phyloP scores from a whole-genome alignment of 2,113 vertebrate species.

The Dermatemys mawii region DNA sequence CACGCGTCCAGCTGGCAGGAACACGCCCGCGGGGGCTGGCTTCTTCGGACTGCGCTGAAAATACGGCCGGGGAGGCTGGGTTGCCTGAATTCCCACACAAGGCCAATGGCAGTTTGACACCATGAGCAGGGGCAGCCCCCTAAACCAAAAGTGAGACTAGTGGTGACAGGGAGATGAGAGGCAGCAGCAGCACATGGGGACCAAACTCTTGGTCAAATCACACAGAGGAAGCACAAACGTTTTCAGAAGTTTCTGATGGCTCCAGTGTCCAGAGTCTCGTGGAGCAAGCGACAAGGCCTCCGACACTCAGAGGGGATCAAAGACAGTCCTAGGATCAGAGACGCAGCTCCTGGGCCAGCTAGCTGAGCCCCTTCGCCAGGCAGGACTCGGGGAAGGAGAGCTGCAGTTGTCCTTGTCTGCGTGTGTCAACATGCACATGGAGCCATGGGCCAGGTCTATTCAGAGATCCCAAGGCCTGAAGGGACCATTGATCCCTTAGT shows the following conservation, averaged over 20 bases:
- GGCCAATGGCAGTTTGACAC: not conserved
- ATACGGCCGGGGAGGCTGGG: no score
- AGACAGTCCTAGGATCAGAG: not conserved
- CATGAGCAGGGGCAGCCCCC: not conserved
- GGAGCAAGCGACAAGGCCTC: not conserved
- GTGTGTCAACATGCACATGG: no score
- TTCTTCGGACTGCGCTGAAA: not conserved
- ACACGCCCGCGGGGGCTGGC: no score
- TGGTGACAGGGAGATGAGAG: not conserved
- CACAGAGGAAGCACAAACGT: accelerated
- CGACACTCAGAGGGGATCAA: not conserved
- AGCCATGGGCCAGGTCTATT: not conserved
- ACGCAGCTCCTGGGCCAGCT: not conserved
- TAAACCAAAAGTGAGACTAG: not conserved
- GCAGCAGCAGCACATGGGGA: accelerated
- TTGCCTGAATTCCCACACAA: not conserved
- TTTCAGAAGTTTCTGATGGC: not conserved
- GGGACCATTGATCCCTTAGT: not conserved
- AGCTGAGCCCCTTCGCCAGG: not conserved
- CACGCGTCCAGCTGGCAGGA: not conserved
- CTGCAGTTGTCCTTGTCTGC: no score
- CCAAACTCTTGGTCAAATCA: not conserved
- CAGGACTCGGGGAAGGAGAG: no score
- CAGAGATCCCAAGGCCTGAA: not conserved
- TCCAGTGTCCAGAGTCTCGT: not conserved